Evolutionary conservation across 2,797 vertebrate species (phyloP), one percentile per base, ranked within the genome.

Genomic region (Microchirus variegatus): DNA sequence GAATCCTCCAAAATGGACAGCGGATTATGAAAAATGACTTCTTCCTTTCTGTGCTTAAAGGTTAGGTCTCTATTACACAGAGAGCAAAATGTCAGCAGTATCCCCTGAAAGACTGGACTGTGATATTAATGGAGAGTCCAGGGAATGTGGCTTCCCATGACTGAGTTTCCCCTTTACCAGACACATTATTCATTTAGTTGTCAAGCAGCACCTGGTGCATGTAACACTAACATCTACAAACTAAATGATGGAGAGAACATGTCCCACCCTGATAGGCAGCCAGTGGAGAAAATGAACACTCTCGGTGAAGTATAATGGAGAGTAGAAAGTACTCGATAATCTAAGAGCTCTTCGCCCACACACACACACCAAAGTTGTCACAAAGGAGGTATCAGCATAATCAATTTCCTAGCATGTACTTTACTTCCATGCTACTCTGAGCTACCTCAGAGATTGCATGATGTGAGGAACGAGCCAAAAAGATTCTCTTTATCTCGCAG

Each of bases 21-120:
- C 79, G 75, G 89, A 94, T 94, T 90, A 94, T 94, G 94, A 97
- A 95, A 95, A 95, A 96, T 94, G 91, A 90, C 89, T 94, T 83
- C 90, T 89, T 87, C 90, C 78, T 31, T 80, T 88, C 90, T 92
- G 91, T 93, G 92, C 93, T 95, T 95, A 96, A 97, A 95, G 95
- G 95, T 95, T 96, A 96, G 90, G 83, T 92, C 91, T 95, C 93
- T 93, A 94, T 95, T 94, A 95, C 82, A 88, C 79, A 78, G 84
- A 88, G 89, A 92, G 87, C 86, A 91, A 92, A 92, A 95, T 93
- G 92, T 93, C 93, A 92, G 90, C 83, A 81, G 83, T 87, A 90
- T 88, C 86, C 89, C 81, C 77, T 67, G 84, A 88, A 92, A 89
- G 87, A 91, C 78, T 87, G 90, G 90, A 92, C 89, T 84, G 70